Base-by-base conservation (phyloP, 2,113 vertebrate species). In the Actinemys pallida region DNA sequence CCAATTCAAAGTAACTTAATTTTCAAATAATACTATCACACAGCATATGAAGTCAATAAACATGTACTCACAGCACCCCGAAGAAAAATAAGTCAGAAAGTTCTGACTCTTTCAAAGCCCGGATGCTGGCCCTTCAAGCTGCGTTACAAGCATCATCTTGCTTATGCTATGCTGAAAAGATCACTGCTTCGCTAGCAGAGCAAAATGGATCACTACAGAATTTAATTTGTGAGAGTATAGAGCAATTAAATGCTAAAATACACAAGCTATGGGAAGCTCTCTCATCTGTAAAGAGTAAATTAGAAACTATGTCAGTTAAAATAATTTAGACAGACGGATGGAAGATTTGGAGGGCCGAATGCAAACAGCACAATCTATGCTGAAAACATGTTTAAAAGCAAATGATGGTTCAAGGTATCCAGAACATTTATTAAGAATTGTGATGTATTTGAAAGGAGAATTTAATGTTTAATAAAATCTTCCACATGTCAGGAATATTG, bases 201-300 rank as follows among this genome's bases (percentile, higher is more conserved):
- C 98, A 98, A 98, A 98, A 97, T 98, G 95, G 96, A 98, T 98
- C 96, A 95, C 95, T 97, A 96, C 85, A 97, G 95, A 98, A 98
- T 98, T 98, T 98, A 98, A 98, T 98, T 98, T 98, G 97, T 93
- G 97, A 98, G 97, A 95, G 96, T 97, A 96, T 94, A 96, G 96
- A 98, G 98, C 98, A 98, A 98, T 98, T 98, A 98, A 98, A 98
- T 98, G 98, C 97, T 98, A 96, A 98, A 98, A 98, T 97, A 98
- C 97, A 98, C 98, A 98, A 97, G 98, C 95, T 97, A 97, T 94
- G 92, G 97, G 97, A 93, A 97, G 94, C 88, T 97, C 98, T 97
- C 96, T 98, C 98, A 98, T 98, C 98, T 98, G 98, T 95, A 98
- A 98, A 98, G 97, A 98, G 96, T 98, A 98, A 98, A 98, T 98